phyloP scores from a whole-genome alignment of 37 sponge, comb jelly and placozoan genomes.

The Hexactinellida sp. region DNA sequence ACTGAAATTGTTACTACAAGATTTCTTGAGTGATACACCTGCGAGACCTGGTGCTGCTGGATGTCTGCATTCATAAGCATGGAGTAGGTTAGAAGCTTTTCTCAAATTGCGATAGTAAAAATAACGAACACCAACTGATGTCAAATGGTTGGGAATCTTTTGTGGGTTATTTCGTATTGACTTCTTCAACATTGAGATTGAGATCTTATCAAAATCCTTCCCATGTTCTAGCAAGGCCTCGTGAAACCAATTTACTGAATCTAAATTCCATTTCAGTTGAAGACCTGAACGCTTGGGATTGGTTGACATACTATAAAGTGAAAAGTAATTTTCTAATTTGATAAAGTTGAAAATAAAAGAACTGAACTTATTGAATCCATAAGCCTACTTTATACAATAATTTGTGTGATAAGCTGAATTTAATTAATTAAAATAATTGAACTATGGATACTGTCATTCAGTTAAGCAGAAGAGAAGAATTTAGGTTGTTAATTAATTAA shows the following conservation, averaged over 20 bases:
- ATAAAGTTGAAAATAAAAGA: neutral
- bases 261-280: constrained; percentile 10
- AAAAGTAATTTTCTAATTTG: neutral
- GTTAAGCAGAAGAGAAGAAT: too few species aligned
- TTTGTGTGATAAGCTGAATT: too few species aligned
- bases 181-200: neutral
- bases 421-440: too few species aligned
- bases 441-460: too few species aligned
- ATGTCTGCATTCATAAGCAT: neutral
- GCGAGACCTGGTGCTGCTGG: neutral
- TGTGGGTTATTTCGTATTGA: neutral
- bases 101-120: neutral
- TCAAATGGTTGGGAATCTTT: neutral
- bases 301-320: neutral
- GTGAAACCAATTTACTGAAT: neutral
- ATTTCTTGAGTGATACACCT: neutral
- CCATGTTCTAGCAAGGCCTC: constrained; percentile 2
- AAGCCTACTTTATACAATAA: too few species aligned
- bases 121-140: neutral
- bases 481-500: too few species aligned
- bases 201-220: neutral
- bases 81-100: neutral
- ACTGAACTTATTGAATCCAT: too few species aligned
- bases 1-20: neutral
- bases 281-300: neutral